These are phyloP conservation scores for Coranthus polyacanthus DNA, from an alignment of 2,797 vertebrate species.

Conservation along the genomic window DNA sequence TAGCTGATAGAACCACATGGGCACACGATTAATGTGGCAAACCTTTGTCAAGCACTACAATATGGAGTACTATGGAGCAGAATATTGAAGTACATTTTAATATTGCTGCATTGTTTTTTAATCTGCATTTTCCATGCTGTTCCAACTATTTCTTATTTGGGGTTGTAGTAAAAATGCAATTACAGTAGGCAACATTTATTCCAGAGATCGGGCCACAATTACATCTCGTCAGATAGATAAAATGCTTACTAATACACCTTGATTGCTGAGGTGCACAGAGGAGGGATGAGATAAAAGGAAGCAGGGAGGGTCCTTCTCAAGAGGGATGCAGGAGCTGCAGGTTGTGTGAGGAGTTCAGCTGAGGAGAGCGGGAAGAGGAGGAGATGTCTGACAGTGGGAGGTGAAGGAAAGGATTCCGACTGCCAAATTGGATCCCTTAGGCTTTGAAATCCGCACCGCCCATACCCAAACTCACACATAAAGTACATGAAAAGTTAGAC, in stretches of 20 bases:
- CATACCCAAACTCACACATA: constrained; percentile 8
- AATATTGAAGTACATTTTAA: too few relatives aligned
- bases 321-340: constrained; percentile 14
- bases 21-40: too few relatives aligned
- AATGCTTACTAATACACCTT: constrained; percentile 65
- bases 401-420: constrained; percentile 53
- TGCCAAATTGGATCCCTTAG: constrained; percentile 60
- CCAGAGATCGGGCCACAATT: constrained; percentile 65
- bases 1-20: too few relatives aligned
- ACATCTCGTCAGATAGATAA: constrained; percentile 64
- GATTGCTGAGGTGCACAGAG: constrained; percentile 51
- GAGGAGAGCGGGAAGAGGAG: constrained; percentile 63
- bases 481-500: constrained; percentile 7
- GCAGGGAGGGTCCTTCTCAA: constrained; percentile 43
- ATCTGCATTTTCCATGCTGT: too few relatives aligned
- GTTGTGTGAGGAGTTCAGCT: constrained; percentile 39
- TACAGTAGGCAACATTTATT: too few relatives aligned
- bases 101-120: too few relatives aligned
- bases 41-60: too few relatives aligned
- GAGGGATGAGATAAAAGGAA: constrained; percentile 57
- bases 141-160: too few relatives aligned
- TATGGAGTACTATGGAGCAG: too few relatives aligned
- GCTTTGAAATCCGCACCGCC: constrained; percentile 28
- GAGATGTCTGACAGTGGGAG: constrained; percentile 70
- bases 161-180: too few relatives aligned